Evolutionary conservation across 2,888 invertebrate genomes (phyloP), one percentile per base, ranked within the genome.

Genomic region (Gasteruption jaculator): DNA sequence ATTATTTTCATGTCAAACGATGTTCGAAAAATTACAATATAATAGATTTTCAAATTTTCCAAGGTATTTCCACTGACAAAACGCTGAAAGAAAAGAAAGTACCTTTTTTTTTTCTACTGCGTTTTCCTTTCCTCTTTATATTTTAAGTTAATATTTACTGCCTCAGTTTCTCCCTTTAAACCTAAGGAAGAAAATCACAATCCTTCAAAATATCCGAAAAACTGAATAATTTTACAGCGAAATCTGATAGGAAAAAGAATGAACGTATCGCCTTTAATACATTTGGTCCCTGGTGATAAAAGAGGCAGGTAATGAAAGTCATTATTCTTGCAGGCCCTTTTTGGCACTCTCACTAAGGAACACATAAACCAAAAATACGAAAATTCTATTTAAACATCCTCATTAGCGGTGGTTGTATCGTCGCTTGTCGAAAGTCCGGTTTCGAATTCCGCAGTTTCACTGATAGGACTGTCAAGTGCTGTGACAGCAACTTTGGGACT

Each of bases 331-430:
- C 56, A 50, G 54, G 54, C 48, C 55, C 40, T 48, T 40, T 57
- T 63, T 62, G 61, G 63, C 61, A 61, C 61, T 47, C 47, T 52
- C 48, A 50, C 53, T 54, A 52, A 45, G 49, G 48, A 57, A 56
- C 50, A 58, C 54, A 45, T 43, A 49, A 43, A 53, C 52, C 42
- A 45, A 51, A 40, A 54, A 53, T 48, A 53, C 41, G 48, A 41
- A 40, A 39, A 42, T 15, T 51, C 40, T 38, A 49, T 38, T 53
- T 30, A 43, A 31, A 27, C 16, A 33, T 45, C 39, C 12, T 38
- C 29, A 38, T n/a, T 25, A 21, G 25, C 21, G 3, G 15, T 15
- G 18, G 22, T 32, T 12, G 34, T 48, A 33, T 36, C 26, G 24
- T 40, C 16, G 11, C 20, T n/a, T 27, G 10, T 38, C 35, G n/a